Evolutionary conservation across 2,888 invertebrate genomes (phyloP), one percentile per base, ranked within the genome.

Genomic region (Esperia sulphurella): DNA sequence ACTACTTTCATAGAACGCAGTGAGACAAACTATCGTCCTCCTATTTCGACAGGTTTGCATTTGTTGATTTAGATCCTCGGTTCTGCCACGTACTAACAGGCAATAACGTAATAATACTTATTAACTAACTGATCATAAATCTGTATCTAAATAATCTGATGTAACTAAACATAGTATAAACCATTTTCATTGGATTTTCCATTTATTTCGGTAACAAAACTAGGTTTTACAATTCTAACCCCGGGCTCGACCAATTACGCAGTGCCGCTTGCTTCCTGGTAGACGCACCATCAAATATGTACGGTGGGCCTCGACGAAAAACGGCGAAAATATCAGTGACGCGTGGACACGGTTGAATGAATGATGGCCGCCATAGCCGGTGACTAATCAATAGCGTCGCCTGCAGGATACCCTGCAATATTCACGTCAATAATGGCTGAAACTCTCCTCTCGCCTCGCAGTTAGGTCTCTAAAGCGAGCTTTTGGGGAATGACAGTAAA

Each of bases 241-340:
- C 61, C 58, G 68, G 69, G 70, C 72, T 57, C 59, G 61, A 65
- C 81, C 83, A 83, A 83, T 83, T 83, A 84, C 75, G 74, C 66
- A 61, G 68, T 60, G 57, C 50, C 51, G 61, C 71, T 79, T 83
- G 81, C 80, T 83, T 79, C 79, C 83, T 78, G 73, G 66, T 68
- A 62, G 75, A 67, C 71, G 66, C 61, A 64, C 70, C 75, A 82
- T 84, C 75, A 83, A 83, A 83, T 81, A 83, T 81, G 77, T 75
- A 80, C 65, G 60, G 58, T 61, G 62, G 61, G 65, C 72, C 69
- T 61, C 64, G 68, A 28, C 62, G 59, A 68, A 70, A 75, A 72
- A 53, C 54, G 50, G 49, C 55, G 54, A 61, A 65, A 54, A 53
- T 55, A 41, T 54, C 49, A 76, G 59, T 71, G 79, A 78, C 79